Conservation (phyloP, 2,113 vertebrate genomes). For the Clinocottus analis region DNA sequence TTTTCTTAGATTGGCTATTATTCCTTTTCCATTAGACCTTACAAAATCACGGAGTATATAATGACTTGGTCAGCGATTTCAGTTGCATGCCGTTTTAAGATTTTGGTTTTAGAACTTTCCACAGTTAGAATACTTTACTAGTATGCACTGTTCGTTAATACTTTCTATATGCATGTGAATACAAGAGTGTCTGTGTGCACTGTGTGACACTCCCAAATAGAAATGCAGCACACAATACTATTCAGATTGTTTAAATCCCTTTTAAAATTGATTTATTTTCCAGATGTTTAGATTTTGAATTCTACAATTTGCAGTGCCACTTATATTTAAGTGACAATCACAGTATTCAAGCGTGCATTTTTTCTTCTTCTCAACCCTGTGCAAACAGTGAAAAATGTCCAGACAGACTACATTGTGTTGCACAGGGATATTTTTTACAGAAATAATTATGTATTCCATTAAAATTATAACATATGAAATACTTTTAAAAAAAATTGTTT, state of each 20-base stretch:
- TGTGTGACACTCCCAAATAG: neutral
- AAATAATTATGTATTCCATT: neutral
- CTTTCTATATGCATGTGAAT: neutral
- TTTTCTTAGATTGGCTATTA: constrained; percentile 37
- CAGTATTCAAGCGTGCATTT: no score
- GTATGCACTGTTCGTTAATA: constrained; percentile 1
- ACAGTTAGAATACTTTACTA: constrained; percentile 8
- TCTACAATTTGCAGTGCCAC: neutral
- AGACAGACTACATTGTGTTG: neutral
- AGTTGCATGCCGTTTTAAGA: constrained; percentile 27
- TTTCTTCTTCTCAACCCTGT: neutral
- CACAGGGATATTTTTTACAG: neutral
- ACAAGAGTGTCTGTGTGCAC: neutral
- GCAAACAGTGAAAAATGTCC: neutral
- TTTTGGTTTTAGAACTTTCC: constrained; percentile 6
- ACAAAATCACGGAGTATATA: constrained; percentile 17
- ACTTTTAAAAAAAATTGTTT: neutral
- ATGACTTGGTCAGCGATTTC: constrained; percentile 22
- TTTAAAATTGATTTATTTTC: neutral
- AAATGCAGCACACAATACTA: neutral
- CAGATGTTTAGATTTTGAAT: neutral
- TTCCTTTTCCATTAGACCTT: constrained; percentile 35
- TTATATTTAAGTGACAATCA: neutral
- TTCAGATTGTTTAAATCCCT: neutral
- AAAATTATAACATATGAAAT: neutral